phyloP scores from a whole-genome alignment of 2,888 invertebrate species.

The Hyles lineata region DNA sequence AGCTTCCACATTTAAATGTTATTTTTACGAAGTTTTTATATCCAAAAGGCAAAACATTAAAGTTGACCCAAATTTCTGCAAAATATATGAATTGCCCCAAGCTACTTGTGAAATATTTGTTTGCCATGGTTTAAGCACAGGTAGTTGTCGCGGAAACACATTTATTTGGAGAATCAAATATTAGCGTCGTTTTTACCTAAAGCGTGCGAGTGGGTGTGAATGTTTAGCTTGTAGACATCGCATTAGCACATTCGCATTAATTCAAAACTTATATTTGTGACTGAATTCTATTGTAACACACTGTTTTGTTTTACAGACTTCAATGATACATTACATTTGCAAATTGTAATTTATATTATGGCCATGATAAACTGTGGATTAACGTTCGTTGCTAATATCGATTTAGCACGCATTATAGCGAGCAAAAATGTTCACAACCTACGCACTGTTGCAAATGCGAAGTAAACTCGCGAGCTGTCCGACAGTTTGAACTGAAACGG shows the following conservation, averaged over 20 bases:
- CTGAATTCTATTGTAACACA: neutral
- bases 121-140: neutral
- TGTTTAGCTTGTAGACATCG: neutral
- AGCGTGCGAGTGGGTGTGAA: neutral
- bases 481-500: slow-evolving; percentile 13
- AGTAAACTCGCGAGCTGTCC: neutral
- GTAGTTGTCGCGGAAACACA: neutral
- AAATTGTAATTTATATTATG: neutral
- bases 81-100: neutral
- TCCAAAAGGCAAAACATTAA: neutral
- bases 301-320: neutral
- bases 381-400: neutral
- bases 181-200: neutral
- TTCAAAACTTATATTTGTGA: neutral
- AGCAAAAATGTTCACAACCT: slow-evolving; percentile 19
- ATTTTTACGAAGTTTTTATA: neutral
- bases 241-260: slow-evolving; percentile 1
- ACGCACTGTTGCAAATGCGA: slow-evolving; percentile 5
- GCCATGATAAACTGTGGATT: neutral
- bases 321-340: neutral
- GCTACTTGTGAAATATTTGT: neutral
- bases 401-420: slow-evolving; percentile 1
- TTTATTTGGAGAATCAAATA: slow-evolving; percentile 8
- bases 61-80: neutral
- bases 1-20: neutral